These are phyloP conservation scores for Phaonia tiefii DNA, from an alignment of 2,888 invertebrate genomes.

Conservation along the genomic window DNA sequence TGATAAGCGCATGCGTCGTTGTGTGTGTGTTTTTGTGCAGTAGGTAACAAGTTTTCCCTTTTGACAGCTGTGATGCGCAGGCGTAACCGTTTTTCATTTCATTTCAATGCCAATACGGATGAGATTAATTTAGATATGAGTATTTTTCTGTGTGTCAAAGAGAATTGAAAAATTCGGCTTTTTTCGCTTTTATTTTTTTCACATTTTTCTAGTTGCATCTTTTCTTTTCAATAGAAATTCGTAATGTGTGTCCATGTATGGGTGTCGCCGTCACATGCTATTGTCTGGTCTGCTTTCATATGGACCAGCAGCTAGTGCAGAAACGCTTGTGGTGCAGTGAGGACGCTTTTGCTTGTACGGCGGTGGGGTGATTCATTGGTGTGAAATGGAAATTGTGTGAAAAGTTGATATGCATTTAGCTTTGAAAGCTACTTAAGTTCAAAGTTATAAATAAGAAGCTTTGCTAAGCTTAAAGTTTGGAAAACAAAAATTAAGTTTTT, in stretches of 20 bases:
- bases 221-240: constrained; percentile 43
- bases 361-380: constrained; percentile 42
- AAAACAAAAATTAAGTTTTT: constrained; percentile 3
- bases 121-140: constrained; percentile 17
- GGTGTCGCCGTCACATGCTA: constrained; percentile 46
- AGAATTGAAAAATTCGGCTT: constrained; percentile 58
- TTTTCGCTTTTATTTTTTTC: constrained; percentile 59
- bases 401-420: no score
- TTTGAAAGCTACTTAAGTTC: background rate
- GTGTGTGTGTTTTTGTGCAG: constrained; percentile 1
- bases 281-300: constrained; percentile 46
- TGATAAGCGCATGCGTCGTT: background rate
- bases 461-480: constrained; percentile 23
- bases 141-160: constrained; percentile 26
- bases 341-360: constrained; percentile 71
- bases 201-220: constrained; percentile 46
- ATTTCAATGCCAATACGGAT: constrained; percentile 35
- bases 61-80: constrained; percentile 55
- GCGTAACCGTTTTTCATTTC: constrained; percentile 59
- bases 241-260: constrained; percentile 44
- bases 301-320: constrained; percentile 73
- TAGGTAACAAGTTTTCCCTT: constrained; percentile 66
- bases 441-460: background rate
- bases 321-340: constrained; percentile 74
- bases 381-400: constrained; percentile 28